phyloP scores from a whole-genome alignment of 2,888 invertebrate genomes.

The Ophion obscuratus region DNA sequence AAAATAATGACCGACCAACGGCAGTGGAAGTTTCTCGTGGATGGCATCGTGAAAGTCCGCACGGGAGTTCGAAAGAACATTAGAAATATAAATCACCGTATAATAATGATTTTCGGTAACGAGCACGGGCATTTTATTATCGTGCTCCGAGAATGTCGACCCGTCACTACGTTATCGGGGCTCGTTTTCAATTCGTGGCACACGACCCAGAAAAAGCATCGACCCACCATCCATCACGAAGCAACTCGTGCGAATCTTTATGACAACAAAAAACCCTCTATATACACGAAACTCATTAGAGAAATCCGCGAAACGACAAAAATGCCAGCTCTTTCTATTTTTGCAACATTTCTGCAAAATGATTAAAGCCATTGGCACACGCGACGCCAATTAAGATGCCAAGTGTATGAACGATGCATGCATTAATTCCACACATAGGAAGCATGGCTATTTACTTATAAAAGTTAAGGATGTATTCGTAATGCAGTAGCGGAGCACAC shows the following conservation, averaged over 20 bases:
- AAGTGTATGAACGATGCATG: neutral
- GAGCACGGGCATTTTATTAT: neutral
- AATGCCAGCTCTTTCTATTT: constrained; percentile 19
- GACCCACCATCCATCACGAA: neutral
- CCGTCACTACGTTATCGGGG: neutral
- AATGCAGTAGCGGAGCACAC: neutral
- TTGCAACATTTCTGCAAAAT: constrained; percentile 31
- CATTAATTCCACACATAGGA: no score
- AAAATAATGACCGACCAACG: neutral
- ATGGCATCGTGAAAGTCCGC: neutral
- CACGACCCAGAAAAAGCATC: neutral
- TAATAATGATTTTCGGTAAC: neutral
- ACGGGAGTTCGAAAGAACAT: neutral
- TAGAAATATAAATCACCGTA: neutral
- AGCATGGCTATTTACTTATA: neutral
- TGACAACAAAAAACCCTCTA: neutral
- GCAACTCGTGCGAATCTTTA: neutral
- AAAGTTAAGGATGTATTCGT: neutral
- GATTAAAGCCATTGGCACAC: constrained; percentile 28
- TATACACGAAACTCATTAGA: neutral
- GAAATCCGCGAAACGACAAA: neutral
- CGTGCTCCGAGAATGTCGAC: neutral
- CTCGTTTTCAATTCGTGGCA: neutral
- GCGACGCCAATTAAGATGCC: constrained; percentile 39
- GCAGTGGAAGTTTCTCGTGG: neutral